Conservation (phyloP, 2,113 vertebrate genomes). For the Gambusia affinis region DNA sequence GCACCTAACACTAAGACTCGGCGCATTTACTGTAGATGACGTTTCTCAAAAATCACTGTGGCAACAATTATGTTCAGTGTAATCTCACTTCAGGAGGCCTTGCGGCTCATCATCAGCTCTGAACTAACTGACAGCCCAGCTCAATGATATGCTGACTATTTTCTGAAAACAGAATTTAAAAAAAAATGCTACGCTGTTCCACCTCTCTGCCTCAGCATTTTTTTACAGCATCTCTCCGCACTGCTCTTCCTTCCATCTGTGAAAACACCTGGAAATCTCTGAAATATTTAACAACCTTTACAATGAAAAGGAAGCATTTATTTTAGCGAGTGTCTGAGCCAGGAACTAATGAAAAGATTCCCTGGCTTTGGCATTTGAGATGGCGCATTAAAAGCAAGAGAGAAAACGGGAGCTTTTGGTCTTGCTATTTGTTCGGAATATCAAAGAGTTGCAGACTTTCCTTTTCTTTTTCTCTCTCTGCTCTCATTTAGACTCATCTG, state of each 20-base stretch:
- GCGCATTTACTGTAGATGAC: not conserved
- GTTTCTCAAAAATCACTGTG: not conserved
- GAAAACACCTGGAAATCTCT: slow-evolving; percentile 33
- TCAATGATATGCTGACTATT: slow-evolving; percentile 2
- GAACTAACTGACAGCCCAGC: slow-evolving; percentile 15
- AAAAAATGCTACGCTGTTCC: slow-evolving; percentile 26
- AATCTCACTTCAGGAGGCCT: slow-evolving; percentile 16
- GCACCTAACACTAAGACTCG: not conserved
- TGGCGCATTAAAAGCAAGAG: slow-evolving; percentile 27
- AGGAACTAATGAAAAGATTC: slow-evolving; percentile 67
- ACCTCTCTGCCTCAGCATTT: slow-evolving; percentile 4
- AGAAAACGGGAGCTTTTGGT: slow-evolving; percentile 46
- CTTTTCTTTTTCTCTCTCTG: slow-evolving; percentile 33
- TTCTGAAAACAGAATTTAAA: slow-evolving; percentile 2
- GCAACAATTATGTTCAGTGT: not conserved
- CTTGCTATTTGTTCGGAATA: slow-evolving; percentile 59
- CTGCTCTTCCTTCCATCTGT: slow-evolving; percentile 21
- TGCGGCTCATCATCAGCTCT: not conserved
- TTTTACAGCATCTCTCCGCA: slow-evolving; percentile 28
- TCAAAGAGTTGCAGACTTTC: slow-evolving; percentile 55
- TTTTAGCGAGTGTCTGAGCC: slow-evolving; percentile 58
- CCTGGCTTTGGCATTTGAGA: slow-evolving; percentile 46
- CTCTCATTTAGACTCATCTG: slow-evolving; percentile 70
- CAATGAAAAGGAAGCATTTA: slow-evolving; percentile 55
- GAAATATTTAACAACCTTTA: slow-evolving; percentile 65